phyloP scores from a whole-genome alignment of 2,113 vertebrate species.

The Crotalus tigris region DNA sequence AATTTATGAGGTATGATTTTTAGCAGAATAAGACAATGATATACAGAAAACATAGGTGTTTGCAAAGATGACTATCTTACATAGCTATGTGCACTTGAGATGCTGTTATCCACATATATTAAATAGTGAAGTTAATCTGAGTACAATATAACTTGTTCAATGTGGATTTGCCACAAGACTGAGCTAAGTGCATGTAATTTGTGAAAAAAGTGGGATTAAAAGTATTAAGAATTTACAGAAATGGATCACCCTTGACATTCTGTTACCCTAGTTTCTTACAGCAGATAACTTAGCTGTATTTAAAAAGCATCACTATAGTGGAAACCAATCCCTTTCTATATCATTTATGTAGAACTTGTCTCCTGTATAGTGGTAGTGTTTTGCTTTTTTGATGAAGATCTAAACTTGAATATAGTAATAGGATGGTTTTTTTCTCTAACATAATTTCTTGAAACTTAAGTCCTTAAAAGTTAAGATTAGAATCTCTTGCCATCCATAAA shows the following conservation, averaged over 20 bases:
- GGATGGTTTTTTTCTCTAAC: not conserved
- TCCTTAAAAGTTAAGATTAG: not conserved
- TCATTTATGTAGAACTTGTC: not conserved
- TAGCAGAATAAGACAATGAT: not conserved
- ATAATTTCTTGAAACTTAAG: not conserved
- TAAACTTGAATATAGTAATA: not conserved
- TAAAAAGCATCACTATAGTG: not conserved
- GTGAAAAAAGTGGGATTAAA: not conserved
- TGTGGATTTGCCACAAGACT: not conserved
- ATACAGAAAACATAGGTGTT: not conserved
- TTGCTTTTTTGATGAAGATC: not conserved
- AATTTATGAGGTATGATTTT: not conserved
- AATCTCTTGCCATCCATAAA: not conserved
- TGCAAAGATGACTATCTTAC: not conserved
- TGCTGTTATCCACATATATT: not conserved
- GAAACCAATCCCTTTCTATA: not conserved
- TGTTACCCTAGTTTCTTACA: not conserved
- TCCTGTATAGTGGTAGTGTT: not conserved
- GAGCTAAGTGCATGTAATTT: not conserved
- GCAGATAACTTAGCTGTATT: not conserved
- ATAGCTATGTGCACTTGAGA: not conserved
- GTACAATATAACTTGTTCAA: not conserved
- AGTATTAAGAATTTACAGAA: not conserved
- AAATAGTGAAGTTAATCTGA: not conserved
- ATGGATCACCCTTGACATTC: not conserved